A percentile compares a stretch with the other conserved stretches of the same genome.
phyloP scores from a whole-genome alignment of 2,113 vertebrate genomes.

The Elephantulus edwardii region DNA sequence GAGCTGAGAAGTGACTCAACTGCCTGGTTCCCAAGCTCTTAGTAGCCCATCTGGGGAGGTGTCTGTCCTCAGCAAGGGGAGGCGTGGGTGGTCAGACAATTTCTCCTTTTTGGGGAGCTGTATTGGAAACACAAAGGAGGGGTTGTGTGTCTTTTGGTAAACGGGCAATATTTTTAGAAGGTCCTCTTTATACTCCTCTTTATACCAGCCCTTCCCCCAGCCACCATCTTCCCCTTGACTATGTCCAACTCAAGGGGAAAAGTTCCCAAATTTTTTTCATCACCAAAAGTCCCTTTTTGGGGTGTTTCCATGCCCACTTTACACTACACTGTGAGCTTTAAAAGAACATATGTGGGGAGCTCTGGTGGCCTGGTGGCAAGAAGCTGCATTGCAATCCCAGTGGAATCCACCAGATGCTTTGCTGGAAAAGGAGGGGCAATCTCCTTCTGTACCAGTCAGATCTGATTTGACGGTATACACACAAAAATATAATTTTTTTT shows the following conservation, averaged over 20 bases:
- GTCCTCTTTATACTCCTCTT: slow-evolving; percentile 37
- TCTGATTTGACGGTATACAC: too few relatives aligned
- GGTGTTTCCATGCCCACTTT: background rate
- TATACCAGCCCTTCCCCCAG: background rate
- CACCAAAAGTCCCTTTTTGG: background rate
- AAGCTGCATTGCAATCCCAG: too few relatives aligned
- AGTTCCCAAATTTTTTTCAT: background rate
- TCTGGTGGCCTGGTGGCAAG: too few relatives aligned
- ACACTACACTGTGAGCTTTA: background rate
- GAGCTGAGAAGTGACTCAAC: background rate
- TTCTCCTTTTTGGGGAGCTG: slow-evolving; percentile 29
- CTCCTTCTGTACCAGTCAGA: too few relatives aligned
- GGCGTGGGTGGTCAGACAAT: background rate
- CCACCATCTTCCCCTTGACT: background rate
- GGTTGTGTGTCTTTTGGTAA: background rate
- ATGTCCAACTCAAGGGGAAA: background rate
- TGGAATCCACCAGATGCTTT: too few relatives aligned
- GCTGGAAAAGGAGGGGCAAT: too few relatives aligned
- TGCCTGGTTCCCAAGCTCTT: background rate
- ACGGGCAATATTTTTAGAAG: slow-evolving; percentile 36
- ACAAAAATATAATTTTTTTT: too few relatives aligned
- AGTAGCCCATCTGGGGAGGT: background rate
- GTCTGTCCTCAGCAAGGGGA: accelerated
- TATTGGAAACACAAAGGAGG: background rate
- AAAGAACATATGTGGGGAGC: accelerated